Base-by-base conservation (phyloP, 2,888 invertebrate genomes). In the Drosophila formosana region DNA sequence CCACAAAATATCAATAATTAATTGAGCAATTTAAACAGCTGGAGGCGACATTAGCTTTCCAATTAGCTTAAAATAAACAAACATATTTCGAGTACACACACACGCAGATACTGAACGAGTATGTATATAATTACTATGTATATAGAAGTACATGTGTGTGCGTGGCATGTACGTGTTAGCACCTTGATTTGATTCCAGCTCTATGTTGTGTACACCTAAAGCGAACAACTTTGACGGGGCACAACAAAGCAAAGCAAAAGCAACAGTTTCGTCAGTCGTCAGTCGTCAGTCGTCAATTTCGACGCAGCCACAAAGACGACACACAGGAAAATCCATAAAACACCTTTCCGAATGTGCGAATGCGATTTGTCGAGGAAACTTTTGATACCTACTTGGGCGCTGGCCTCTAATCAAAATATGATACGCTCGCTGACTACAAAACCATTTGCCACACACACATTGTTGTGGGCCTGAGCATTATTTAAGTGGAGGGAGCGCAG, bases 211-310 rank as follows among this genome's bases (percentile, higher is more conserved):
- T 75, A 75, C 69, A 75, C 79, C 75, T 49, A 78, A 75, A 75
- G 45, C 39, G 28, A 47, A 13, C 39, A 68, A 78, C 73, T 57
- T 34, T 58, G 47, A 57, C 49, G 39, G 70, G 47, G 46, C 74
- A 75, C 65, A 67, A 62, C 61, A 75, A 79, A 87, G 83, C 39
- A n/a, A 11, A 37, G n/a, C 87, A 83, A 87, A 87, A 41, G 39
- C 89, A 83, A 83, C 83, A 83, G 89, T 88, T 83, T 74, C 55
- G 55, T 43, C 43, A 32, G 26, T 74, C 55, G 55, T 43, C 43
- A 32, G 26, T 74, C 55, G 55, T 43, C 43, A 32, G 26, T 74
- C 55, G 55, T 43, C 43, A 32, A 13, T 41, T 45, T 45, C 87
- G 53, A 70, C 65, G 51, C 65, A 72, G 72, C 57, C 68, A 70